Base-by-base conservation (phyloP, 2,797 vertebrate genomes). In the Coluber constrictor region DNA sequence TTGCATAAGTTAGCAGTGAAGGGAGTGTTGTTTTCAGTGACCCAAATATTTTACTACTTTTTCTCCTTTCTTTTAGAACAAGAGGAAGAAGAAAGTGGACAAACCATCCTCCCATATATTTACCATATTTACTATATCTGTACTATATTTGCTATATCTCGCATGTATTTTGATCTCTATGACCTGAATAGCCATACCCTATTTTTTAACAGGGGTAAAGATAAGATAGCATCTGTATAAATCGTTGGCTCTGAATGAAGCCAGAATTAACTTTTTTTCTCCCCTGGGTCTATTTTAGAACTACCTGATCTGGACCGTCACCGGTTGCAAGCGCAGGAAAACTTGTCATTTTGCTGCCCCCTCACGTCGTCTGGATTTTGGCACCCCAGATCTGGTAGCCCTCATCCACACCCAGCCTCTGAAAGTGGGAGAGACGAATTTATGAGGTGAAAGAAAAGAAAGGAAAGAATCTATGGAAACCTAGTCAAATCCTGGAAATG, bases 401-500 rank as follows among this genome's bases (percentile, higher is more conserved):
- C 16, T 32, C 32, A 51, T 61, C 61, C 37, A 89, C 9, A 32
- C n/a, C 37, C 61, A 74, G 11, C 43, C 43, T 37, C 13, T 16
- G 29, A 66, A 54, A 90, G 79, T 54, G 87, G 29, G n/a, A 92
- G 51, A 25, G 20, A 61, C 15, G 88, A 54, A 61, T 87, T 27
- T 25, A 56, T 56, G 66, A 83, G 11, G 60, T 23, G 2, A 43
- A 90, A 16, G 55, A 54, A 29, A 92, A 86, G 13, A 37, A 94
- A 57, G 55, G 37, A n/a, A 92, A 70, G 6, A 43, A 94, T 55
- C 86, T 86, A 94, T 43, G 90, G 37, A 5, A 29, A 55, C 90
- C 29, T 1, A 27, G 91, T 37, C 37, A 92, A 95, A 92, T 88
- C 89, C n/a, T 55, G 70, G 15, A 86, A 93, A 92, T 83, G 87